Base-by-base conservation (phyloP, 2,888 invertebrate species). In the Dromius quadrimaculatus region DNA sequence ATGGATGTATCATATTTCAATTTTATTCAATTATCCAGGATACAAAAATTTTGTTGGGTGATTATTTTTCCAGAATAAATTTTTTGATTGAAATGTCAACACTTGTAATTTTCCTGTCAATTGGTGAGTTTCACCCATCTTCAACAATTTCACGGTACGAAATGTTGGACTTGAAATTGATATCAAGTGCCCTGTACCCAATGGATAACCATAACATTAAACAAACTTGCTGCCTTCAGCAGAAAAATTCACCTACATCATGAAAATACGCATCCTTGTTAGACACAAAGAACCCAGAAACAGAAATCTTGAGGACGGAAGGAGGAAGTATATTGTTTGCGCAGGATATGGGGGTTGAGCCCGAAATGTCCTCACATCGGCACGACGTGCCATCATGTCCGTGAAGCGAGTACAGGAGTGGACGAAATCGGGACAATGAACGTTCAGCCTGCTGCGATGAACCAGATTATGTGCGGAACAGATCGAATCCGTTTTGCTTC, bases 391-490 rank as follows among this genome's bases (percentile, higher is more conserved):
- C 3, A 38, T 28, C 28, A 28, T 3, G 4, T 28, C 28, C 28
- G 28, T 28, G 28, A 28, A 28, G 28, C 28, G 28, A 28, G 28
- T 28, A 1, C 3, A 2, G 15, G 11, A 11, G 11, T 41, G 11
- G 5, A 11, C 11, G 4, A 41, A 11, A 41, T 15, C 11, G 41
- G 15, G 41, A 41, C 41, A 41, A 41, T 41, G 41, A 41, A 15
- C 11, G 36, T 11, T 8, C 36, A 17, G 13, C 41, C 28, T 28
- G 28, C 28, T 28, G 8, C 8, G 28, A 28, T 8, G 41, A 17
- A 41, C 41, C 41, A 41, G 41, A 41, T 41, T 41, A 41, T 41
- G 41, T 15, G 41, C 15, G 15, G n/a, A n/a, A n/a, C n/a, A n/a
- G 41, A 41, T 41, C 41, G 41, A 41, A 41, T 41, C 13, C 41